These are phyloP conservation scores for Crambe crambe DNA, from an alignment of 37 sponge, comb jelly and placozoan species.

Conservation along the genomic window DNA sequence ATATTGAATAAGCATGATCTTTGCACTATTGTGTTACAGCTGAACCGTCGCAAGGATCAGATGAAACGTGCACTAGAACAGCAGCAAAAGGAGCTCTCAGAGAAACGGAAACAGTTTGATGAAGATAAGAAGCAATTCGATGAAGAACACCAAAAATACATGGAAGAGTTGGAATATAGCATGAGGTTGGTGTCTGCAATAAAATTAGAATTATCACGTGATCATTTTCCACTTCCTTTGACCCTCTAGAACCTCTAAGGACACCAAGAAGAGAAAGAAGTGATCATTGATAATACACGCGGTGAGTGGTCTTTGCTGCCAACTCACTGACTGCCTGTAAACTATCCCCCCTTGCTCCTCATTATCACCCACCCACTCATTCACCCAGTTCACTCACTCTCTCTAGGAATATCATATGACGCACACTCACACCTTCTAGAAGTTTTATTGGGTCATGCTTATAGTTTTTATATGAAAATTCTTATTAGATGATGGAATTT, in stretches of 20 bases:
- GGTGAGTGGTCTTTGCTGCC: too few species aligned
- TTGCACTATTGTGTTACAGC: constrained; percentile 32
- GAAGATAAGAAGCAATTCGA: constrained; percentile 90
- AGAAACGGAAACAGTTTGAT: constrained; percentile 83
- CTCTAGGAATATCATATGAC: background rate
- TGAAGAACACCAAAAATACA: constrained; percentile 80
- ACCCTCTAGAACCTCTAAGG: constrained; percentile 15
- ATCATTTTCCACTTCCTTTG: background rate
- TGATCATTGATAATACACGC: background rate
- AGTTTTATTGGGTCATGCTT: background rate
- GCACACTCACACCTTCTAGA: background rate
- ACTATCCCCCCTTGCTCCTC: background rate
- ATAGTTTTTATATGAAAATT: background rate
- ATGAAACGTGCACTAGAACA: constrained; percentile 82
- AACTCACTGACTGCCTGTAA: too few species aligned
- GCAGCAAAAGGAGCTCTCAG: constrained; percentile 78
- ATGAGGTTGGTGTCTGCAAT: constrained; percentile 30
- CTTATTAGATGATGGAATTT: background rate
- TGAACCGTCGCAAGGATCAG: constrained; percentile 90
- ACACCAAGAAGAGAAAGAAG: constrained; percentile 8
- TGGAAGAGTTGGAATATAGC: constrained; percentile 66
- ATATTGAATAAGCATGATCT: background rate
- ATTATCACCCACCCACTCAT: background rate
- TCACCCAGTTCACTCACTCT: background rate
- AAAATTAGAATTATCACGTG: background rate